phyloP scores from a whole-genome alignment of 2,113 vertebrate species.

The Pipa parva region DNA sequence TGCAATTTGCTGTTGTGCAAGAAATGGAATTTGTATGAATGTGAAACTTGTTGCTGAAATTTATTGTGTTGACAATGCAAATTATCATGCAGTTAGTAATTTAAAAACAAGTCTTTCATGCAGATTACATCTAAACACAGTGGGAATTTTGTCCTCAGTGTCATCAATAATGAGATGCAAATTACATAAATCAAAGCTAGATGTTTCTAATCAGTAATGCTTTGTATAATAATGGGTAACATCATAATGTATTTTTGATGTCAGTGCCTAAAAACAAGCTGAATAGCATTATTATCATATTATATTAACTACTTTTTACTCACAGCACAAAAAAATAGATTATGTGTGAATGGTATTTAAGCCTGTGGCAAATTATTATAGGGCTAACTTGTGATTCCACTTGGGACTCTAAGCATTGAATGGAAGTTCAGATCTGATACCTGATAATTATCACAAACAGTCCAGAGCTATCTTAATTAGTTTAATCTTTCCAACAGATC shows the following conservation, averaged over 20 bases:
- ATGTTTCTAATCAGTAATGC: constrained; percentile 3
- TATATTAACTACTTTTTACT: background rate
- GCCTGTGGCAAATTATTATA: background rate
- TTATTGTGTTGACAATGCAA: background rate
- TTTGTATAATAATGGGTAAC: background rate
- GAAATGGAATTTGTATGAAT: background rate
- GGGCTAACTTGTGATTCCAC: too few relatives aligned
- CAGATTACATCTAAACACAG: constrained; percentile 9
- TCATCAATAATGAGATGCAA: constrained; percentile 6
- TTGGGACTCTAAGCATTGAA: too few relatives aligned
- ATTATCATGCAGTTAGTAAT: background rate
- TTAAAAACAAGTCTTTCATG: background rate
- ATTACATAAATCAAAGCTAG: constrained; percentile 5
- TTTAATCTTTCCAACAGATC: too few relatives aligned
- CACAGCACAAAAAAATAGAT: background rate
- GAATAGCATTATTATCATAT: background rate
- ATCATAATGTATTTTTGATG: constrained; percentile 1
- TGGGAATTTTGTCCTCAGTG: background rate
- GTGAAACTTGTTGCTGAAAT: background rate
- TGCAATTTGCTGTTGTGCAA: background rate
- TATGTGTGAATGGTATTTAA: background rate
- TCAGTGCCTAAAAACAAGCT: background rate
- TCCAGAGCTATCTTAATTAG: too few relatives aligned
- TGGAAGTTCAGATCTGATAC: too few relatives aligned
- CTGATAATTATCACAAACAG: too few relatives aligned